A percentile compares a stretch with the other conserved stretches of the same genome.
Conservation (phyloP, 2,113 vertebrate genomes). For the Elachura formosa region DNA sequence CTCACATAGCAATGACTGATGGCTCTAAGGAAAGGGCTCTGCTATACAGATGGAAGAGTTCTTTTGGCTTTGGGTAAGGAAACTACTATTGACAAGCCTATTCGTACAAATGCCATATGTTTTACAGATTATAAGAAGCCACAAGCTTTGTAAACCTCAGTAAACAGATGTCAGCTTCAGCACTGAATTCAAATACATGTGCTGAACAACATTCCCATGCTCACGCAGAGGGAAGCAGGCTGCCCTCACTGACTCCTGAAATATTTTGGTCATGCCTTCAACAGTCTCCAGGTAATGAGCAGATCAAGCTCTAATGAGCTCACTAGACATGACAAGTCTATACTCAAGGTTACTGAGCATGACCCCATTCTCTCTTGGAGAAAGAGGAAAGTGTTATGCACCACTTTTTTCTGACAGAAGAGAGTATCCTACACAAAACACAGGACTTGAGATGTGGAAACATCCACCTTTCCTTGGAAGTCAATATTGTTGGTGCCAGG, state of each 20-base stretch:
- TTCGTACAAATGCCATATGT: neutral
- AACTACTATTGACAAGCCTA: neutral
- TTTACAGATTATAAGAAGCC: neutral
- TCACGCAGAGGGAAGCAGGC: neutral
- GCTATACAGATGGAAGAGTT: neutral
- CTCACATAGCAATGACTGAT: neutral
- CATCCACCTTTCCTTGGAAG: neutral
- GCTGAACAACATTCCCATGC: neutral
- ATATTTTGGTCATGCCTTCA: neutral
- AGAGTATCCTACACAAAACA: neutral
- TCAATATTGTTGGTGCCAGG: neutral
- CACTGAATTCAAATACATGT: neutral
- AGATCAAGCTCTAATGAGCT: slow-evolving; percentile 29
- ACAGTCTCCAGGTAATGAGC: slow-evolving; percentile 12
- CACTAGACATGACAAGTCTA: neutral
- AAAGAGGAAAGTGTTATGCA: neutral
- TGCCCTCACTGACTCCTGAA: neutral
- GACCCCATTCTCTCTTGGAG: neutral
- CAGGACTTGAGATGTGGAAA: neutral
- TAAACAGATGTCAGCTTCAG: neutral
- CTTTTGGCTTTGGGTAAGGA: neutral
- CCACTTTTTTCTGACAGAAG: neutral
- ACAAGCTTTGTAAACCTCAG: neutral
- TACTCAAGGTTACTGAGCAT: neutral
- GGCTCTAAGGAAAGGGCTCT: neutral